phyloP scores from a whole-genome alignment of 1,140 invertebrate genomes.

The Drosophila tani region DNA sequence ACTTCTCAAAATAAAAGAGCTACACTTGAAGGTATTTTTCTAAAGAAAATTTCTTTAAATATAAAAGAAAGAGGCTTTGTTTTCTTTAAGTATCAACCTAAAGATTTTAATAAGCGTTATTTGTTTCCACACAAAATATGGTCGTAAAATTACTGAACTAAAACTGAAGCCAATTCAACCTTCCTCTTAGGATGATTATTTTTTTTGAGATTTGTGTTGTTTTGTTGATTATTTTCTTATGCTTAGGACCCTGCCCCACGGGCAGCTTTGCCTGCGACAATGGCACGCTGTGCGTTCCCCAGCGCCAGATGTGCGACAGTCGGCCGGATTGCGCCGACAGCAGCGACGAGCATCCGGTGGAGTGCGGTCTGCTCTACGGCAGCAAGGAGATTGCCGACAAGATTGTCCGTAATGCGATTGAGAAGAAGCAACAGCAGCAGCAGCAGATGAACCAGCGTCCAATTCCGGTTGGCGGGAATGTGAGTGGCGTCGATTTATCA shows the following conservation, averaged over 20 bases:
- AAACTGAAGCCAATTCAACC: slow-evolving; percentile 5
- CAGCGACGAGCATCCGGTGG: slow-evolving; percentile 87
- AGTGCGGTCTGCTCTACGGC: slow-evolving; percentile 81
- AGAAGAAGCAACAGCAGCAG: slow-evolving; percentile 63
- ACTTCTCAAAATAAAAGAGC: neutral
- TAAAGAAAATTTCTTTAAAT: neutral
- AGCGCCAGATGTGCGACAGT: slow-evolving; percentile 89
- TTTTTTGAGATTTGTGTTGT: slow-evolving; percentile 20
- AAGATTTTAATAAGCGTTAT: neutral
- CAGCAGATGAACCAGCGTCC: slow-evolving; percentile 35
- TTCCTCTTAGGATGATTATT: slow-evolving; percentile 9
- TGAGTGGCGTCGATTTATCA: slow-evolving; percentile 43
- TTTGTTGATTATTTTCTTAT: slow-evolving; percentile 27
- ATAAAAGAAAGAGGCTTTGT: too few relatives aligned
- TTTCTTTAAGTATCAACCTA: too few relatives aligned
- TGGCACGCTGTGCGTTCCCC: slow-evolving; percentile 89
- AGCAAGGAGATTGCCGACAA: slow-evolving; percentile 78
- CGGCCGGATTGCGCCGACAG: slow-evolving; percentile 89
- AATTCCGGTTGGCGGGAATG: slow-evolving; percentile 37
- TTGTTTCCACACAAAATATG: neutral
- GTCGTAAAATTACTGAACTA: neutral
- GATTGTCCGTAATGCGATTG: slow-evolving; percentile 78
- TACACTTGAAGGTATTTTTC: neutral
- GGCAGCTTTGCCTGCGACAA: slow-evolving; percentile 90
- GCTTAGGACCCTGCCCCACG: slow-evolving; percentile 86